phyloP scores from a whole-genome alignment of 1,140 invertebrate species.

The Amphibalanus amphitrite region DNA sequence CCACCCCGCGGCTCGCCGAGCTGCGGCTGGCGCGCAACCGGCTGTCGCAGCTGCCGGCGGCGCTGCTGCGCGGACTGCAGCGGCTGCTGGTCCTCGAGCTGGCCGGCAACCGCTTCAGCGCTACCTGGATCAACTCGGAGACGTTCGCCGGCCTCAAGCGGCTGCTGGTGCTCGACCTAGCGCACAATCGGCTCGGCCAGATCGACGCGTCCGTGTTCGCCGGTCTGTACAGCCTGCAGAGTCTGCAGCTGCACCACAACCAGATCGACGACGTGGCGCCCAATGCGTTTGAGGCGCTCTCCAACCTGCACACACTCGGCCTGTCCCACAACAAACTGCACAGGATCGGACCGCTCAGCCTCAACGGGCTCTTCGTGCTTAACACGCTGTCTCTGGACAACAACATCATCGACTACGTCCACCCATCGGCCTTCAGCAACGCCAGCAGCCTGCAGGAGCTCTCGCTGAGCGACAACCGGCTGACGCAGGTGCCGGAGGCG shows the following conservation, averaged over 20 bases:
- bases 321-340: conserved; percentile 52
- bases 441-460: conserved; percentile 63
- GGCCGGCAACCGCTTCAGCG: conserved; percentile 55
- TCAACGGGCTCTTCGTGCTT: conserved; percentile 49
- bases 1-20: conserved; percentile 66
- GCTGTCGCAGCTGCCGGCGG: conserved; percentile 21
- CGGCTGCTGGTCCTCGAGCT: conserved; percentile 58
- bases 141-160: conserved; percentile 52
- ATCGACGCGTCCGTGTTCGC: conserved; percentile 53
- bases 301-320: conserved; percentile 54
- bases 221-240: conserved; percentile 53
- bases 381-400: conserved; percentile 53
- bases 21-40: conserved; percentile 54
- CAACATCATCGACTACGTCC: conserved; percentile 48
- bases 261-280: conserved; percentile 49
- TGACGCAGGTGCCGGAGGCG: conserved; percentile 59
- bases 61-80: conserved; percentile 51
- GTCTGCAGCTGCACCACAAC: conserved; percentile 57
- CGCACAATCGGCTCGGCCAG: conserved; percentile 47
- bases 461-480: conserved; percentile 61
- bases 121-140: conserved; percentile 54
- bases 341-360: conserved; percentile 45
- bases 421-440: conserved; percentile 56
- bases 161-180: conserved; percentile 54
- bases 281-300: conserved; percentile 49